phyloP scores from a whole-genome alignment of 2,888 invertebrate species.

The Serrognathus titanus region DNA sequence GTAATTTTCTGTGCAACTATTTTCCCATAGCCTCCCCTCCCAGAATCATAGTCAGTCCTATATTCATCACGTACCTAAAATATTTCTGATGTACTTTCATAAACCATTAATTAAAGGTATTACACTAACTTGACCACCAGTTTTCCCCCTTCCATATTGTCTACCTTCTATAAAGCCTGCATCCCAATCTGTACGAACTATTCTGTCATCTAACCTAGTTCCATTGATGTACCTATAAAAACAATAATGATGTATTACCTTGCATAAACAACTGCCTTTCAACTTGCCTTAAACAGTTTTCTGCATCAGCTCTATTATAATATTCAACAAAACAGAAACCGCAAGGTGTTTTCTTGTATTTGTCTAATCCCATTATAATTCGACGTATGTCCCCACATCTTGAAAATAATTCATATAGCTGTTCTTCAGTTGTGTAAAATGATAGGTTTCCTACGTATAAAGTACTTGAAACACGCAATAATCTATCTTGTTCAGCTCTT shows the following conservation, averaged over 20 bases:
- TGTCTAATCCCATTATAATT: slow-evolving; percentile 97
- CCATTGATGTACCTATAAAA: slow-evolving; percentile 84
- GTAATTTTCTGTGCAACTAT: slow-evolving; percentile 81
- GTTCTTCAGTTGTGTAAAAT: slow-evolving; percentile 98
- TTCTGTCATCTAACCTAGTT: slow-evolving; percentile 92
- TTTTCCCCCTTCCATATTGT: slow-evolving; percentile 96
- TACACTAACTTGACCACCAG: slow-evolving; percentile 85
- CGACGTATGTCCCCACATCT: slow-evolving; percentile 92
- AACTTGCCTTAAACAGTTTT: slow-evolving; percentile 70
- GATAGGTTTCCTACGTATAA: slow-evolving; percentile 97
- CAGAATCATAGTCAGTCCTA: slow-evolving; percentile 93
- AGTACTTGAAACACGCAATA: slow-evolving; percentile 72
- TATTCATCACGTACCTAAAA: slow-evolving; percentile 93
- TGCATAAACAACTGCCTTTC: slow-evolving; percentile 2
- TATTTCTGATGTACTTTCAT: slow-evolving; percentile 14
- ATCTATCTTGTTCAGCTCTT: slow-evolving; percentile 79
- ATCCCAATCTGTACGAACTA: slow-evolving; percentile 98
- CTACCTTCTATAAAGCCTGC: slow-evolving; percentile 98
- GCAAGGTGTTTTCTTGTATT: slow-evolving; percentile 97
- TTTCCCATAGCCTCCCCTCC: slow-evolving; percentile 96
- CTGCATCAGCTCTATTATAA: slow-evolving; percentile 70
- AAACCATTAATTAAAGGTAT: not conserved
- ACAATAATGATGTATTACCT: not conserved
- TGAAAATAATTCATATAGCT: slow-evolving; percentile 94
- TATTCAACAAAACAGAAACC: slow-evolving; percentile 99